Evolutionary conservation across 2,888 invertebrate genomes (phyloP), one percentile per base, ranked within the genome.

Genomic region (Drosophila kuntzei): DNA sequence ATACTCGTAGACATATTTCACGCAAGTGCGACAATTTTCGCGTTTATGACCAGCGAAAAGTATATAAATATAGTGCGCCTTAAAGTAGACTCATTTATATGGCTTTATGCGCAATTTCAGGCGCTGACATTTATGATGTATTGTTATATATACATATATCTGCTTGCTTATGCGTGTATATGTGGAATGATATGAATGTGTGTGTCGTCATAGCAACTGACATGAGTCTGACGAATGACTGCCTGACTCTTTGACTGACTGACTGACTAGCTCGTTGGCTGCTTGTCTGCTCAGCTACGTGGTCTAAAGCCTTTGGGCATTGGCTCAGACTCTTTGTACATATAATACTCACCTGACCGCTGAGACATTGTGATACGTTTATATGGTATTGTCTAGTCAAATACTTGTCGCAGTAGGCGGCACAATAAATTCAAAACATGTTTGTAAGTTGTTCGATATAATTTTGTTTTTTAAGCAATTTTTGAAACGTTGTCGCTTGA

Each of bases 61-160:
- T 84, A 84, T 72, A 73, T 80, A 87, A 76, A 88, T 83, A 86
- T 87, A 84, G 80, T 85, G 85, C 63, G 78, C 72, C 78, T 79
- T 72, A 81, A 82, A 87, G 89, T 78, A 82, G 76, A 79, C 82
- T 77, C 89, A 89, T 89, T 90, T 89, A 90, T 89, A 87, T 87
- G 84, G 83, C 88, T 90, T 89, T 89, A 77, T 81, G 75, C 78
- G 89, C 80, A 82, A 86, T 86, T 86, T 79, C 76, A 82, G 76
- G 68, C 81, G 90, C 82, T 90, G 89, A 90, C 89, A 90, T 80
- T 90, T 90, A 90, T 90, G 89, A 86, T 76, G 76, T 79, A 77
- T 75, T 76, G 68, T 75, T 70, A 68, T 68, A 58, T 79, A 85
- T 51, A 11, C 47, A n/a, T 51, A 22, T 27, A 11, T 39, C 20